phyloP scores from a whole-genome alignment of 2,113 vertebrate genomes.

The Oreocharis arfaki region DNA sequence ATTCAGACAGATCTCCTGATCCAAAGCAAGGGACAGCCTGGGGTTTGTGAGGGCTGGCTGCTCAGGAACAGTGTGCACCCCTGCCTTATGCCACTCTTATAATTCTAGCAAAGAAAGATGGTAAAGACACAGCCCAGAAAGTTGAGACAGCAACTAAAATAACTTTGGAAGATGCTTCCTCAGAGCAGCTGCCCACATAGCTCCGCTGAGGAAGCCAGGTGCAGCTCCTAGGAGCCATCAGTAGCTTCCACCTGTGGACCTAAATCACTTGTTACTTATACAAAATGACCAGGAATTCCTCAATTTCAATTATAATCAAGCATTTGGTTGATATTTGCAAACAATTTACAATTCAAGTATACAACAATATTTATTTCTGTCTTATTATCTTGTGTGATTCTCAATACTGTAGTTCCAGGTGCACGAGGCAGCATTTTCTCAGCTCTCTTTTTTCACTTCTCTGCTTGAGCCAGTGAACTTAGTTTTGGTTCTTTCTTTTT shows the following conservation, averaged over 20 bases:
- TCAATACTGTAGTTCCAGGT: neutral
- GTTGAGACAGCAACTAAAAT: slow-evolving; percentile 41
- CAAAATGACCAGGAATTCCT: neutral
- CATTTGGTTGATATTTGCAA: neutral
- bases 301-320: neutral
- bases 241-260: neutral
- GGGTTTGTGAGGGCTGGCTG: neutral
- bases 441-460: neutral
- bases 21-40: neutral
- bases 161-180: neutral
- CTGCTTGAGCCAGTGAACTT: rapidly evolving
- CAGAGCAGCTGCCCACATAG: slow-evolving; percentile 31
- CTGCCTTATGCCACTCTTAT: neutral
- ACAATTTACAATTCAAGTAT: neutral
- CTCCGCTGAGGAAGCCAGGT: slow-evolving; percentile 2
- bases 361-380: neutral
- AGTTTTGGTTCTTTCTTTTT: neutral
- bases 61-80: neutral
- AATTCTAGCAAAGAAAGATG: neutral
- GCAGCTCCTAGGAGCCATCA: neutral
- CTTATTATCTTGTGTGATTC: neutral
- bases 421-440: neutral
- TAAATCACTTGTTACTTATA: neutral
- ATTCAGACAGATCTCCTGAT: neutral
- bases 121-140: neutral